Conservation (phyloP, 2,888 invertebrate species). For the Andrena camellia region DNA sequence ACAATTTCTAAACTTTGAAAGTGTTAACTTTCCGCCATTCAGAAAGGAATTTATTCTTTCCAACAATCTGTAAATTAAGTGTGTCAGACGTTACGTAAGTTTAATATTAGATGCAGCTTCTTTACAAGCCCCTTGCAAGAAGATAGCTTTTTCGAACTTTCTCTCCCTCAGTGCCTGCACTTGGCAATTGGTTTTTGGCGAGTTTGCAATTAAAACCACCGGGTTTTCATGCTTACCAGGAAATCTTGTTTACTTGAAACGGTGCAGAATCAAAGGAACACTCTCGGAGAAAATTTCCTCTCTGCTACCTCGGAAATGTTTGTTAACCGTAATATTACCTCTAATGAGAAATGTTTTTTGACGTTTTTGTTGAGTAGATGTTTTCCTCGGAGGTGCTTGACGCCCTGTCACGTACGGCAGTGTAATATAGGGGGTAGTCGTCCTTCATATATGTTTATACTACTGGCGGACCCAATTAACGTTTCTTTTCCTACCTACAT, state of each 20-base stretch:
- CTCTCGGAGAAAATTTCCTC: not conserved
- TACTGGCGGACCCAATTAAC: not conserved
- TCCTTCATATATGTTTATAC: conserved; percentile 14
- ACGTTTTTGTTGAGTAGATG: not conserved
- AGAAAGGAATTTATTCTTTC: not conserved
- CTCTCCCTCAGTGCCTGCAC: not conserved
- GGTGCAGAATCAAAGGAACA: not conserved
- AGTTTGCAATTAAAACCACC: conserved; percentile 2
- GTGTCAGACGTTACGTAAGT: not conserved
- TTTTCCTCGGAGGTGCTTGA: not conserved
- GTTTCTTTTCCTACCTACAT: not conserved
- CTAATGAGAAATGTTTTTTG: not conserved
- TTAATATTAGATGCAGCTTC: not conserved
- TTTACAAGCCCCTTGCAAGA: not conserved
- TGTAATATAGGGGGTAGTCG: not conserved
- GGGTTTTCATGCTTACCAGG: not conserved
- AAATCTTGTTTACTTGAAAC: not conserved
- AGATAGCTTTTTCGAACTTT: not conserved
- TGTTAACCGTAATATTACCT: conserved; percentile 19
- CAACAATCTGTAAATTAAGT: not conserved
- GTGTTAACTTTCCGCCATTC: not conserved
- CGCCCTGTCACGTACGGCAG: not conserved
- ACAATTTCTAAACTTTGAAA: not conserved
- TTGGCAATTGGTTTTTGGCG: not conserved
- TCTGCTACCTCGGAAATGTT: not conserved